phyloP scores from a whole-genome alignment of 2,888 invertebrate species.

The Halocaridina rubra region DNA sequence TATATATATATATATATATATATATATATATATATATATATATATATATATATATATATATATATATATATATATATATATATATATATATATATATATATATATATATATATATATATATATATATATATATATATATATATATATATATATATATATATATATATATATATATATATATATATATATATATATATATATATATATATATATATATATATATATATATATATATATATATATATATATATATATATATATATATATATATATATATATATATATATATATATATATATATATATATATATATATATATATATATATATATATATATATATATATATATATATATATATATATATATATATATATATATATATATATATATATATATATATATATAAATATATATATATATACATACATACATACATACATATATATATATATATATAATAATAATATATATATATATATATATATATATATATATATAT shows the following conservation, averaged over 20 bases:
- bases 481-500: not conserved
- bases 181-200: not conserved
- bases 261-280: not conserved
- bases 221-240: not conserved
- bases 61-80: too few relatives aligned
- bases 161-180: not conserved
- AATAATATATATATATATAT: not conserved
- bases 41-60: too few relatives aligned
- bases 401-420: not conserved
- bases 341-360: not conserved
- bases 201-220: not conserved
- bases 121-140: too few relatives aligned
- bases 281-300: not conserved
- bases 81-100: too few relatives aligned
- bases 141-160: too few relatives aligned
- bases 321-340: not conserved
- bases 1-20: too few relatives aligned
- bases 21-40: too few relatives aligned
- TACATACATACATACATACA: not conserved
- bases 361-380: not conserved
- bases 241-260: not conserved
- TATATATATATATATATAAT: not conserved
- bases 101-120: too few relatives aligned
- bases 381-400: not conserved
- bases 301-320: not conserved